Conservation (phyloP, 2,113 vertebrate genomes). For the Salvelinus fontinalis region DNA sequence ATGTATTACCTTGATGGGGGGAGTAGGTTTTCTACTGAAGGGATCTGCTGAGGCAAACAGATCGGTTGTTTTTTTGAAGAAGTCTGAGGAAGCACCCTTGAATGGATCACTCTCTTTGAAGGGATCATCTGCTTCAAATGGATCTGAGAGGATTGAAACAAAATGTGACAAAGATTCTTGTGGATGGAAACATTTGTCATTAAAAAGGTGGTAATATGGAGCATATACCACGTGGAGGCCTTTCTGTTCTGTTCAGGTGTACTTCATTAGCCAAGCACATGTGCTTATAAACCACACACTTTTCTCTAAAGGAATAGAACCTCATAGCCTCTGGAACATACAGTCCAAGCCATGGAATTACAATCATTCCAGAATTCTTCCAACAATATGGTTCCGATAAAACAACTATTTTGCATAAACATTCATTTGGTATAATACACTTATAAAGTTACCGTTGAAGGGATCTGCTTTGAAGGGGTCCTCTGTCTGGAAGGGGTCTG, state of each 20-base stretch:
- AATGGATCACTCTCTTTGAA: slow-evolving; percentile 92
- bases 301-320: too few species aligned
- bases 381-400: background rate
- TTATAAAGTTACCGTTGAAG: slow-evolving; percentile 76
- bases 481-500: slow-evolving; percentile 90
- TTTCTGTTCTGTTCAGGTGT: too few species aligned
- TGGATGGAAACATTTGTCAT: background rate
- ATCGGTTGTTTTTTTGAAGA: slow-evolving; percentile 83
- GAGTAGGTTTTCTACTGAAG: slow-evolving; percentile 77
- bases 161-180: background rate
- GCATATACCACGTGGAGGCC: too few species aligned
- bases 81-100: slow-evolving; percentile 76
- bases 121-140: slow-evolving; percentile 92
- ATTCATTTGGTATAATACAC: too few species aligned
- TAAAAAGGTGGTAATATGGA: background rate
- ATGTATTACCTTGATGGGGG: slow-evolving; percentile 80
- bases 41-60: slow-evolving; percentile 83
- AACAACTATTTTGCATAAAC: background rate
- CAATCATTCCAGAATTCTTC: too few species aligned
- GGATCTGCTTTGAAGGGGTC: slow-evolving; percentile 92
- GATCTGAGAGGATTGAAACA: slow-evolving; percentile 73
- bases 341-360: too few species aligned
- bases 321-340: too few species aligned
- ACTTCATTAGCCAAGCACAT: too few species aligned
- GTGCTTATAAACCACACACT: too few species aligned